Evolutionary conservation across 2,797 vertebrate species (phyloP), one percentile per base, ranked within the genome.

Genomic region (Prionace glauca): DNA sequence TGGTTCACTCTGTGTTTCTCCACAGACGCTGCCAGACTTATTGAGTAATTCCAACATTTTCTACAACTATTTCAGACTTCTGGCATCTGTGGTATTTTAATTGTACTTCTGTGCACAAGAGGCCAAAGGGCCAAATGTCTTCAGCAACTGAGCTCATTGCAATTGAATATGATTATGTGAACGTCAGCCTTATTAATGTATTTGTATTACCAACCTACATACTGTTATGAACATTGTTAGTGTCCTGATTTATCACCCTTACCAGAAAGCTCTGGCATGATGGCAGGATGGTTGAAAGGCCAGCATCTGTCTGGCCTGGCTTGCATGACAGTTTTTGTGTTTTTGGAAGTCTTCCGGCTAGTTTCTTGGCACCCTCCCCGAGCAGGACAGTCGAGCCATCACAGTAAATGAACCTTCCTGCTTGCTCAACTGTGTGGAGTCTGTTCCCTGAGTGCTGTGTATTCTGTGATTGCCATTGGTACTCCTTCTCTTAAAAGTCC

Each of bases 241-340:
- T 65, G 60, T 62, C 60, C 36, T 92, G 90, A 92, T 92, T 92
- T 92, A 92, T 92, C n/a, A 67, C 62, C 32, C n/a, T n/a, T 36
- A 36, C 62, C 9, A 67, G 90, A 92, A 56, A 92, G 18, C n/a
- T 92, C 62, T 92, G 90, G 90, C 62, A 92, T 92, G 62, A n/a
- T 67, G 90, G 62, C 7, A 67, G 20, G 1, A 10, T 36, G 41
- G 90, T 92, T 92, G 90, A 92, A 65, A 67, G 62, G 8, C n/a
- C 65, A 65, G n/a, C n/a, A 92, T 92, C 90, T 67, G 90, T n/a
- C 90, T 92, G 67, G 32, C 20, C 90, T 92, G 62, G 90, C 62
- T 92, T 92, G 90, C 32, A 24, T 91, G 60, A 62, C 88, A 32
- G 65, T 62, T n/a, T 67, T 36, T 50, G 45, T 50, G 18, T 65